Evolutionary conservation across 2,113 vertebrate species (phyloP), one percentile per base, ranked within the genome.

Genomic region (Cynoglossus semilaevis): DNA sequence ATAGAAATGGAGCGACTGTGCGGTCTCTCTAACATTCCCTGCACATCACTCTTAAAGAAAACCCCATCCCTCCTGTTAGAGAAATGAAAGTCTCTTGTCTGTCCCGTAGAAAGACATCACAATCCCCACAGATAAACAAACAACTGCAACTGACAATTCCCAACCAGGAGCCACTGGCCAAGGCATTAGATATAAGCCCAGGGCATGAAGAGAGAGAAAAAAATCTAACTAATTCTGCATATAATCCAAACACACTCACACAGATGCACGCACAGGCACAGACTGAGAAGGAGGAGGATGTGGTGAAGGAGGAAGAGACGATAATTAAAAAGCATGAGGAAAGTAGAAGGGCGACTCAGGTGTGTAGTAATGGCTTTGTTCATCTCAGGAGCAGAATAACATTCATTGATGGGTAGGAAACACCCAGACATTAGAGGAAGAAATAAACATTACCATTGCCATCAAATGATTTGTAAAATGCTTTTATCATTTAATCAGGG

Each of bases 151-250:
- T 77, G 72, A 62, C 77, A 72, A 61, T 62, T 79, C 66, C 70
- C 65, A 34, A 77, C 65, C 68, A 70, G 59, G 77, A 75, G 67
- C 69, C 53, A 44, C 19, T 56, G 72, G 52, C 71, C 67, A 60
- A 37, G 67, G 65, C 63, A 54, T 76, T 82, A 80, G 78, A 83
- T 84, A 83, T 84, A 80, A 86, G 72, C 74, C 70, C 67, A 64
- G 78, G 50, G 68, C 70, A 19, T 45, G 40, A 34, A 44, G 29
- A 17, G 40, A 42, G 29, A 34, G 9, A 19, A n/a, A 61, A 63
- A 84, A 67, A 62, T 78, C 73, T 5, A 61, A 72, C 66, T 76
- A 71, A 83, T 79, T 77, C 78, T 77, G 51, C 41, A 59, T 71
- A 79, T 83, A 87, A 87, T 83, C 85, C 77, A 45, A 46, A 84